phyloP scores from a whole-genome alignment of 2,888 invertebrate genomes.

The Cecidostiba fungosa region DNA sequence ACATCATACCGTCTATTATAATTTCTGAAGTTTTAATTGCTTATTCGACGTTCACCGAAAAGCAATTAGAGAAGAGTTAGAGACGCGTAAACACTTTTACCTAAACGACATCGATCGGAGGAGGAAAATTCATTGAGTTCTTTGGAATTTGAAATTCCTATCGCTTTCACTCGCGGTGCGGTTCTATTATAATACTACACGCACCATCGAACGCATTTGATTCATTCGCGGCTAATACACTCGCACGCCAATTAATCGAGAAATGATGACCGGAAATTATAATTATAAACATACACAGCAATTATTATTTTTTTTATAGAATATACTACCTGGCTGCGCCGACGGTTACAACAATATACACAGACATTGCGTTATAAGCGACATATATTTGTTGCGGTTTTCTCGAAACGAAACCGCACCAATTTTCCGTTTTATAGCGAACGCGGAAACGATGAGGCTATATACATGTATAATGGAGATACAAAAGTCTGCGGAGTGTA shows the following conservation, averaged over 20 bases:
- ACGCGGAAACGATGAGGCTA: background rate
- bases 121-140: background rate
- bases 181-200: background rate
- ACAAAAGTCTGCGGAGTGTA: background rate
- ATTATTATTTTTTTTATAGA: no score
- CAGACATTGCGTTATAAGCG: background rate
- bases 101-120: background rate
- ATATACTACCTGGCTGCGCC: no score
- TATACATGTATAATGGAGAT: background rate
- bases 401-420: background rate
- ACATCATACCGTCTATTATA: background rate
- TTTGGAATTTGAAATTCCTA: slow-evolving; percentile 27
- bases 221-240: background rate
- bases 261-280: background rate
- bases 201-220: background rate
- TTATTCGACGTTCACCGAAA: background rate
- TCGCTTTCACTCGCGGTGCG: slow-evolving; percentile 26
- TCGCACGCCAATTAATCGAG: background rate
- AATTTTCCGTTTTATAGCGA: background rate
- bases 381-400: background rate
- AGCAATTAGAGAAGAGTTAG: background rate
- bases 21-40: background rate
- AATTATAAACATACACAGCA: no score
- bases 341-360: background rate
- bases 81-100: background rate